Evolutionary conservation across 2,113 vertebrate species (phyloP), one percentile per base, ranked within the genome.

Genomic region (Percina caprodes): DNA sequence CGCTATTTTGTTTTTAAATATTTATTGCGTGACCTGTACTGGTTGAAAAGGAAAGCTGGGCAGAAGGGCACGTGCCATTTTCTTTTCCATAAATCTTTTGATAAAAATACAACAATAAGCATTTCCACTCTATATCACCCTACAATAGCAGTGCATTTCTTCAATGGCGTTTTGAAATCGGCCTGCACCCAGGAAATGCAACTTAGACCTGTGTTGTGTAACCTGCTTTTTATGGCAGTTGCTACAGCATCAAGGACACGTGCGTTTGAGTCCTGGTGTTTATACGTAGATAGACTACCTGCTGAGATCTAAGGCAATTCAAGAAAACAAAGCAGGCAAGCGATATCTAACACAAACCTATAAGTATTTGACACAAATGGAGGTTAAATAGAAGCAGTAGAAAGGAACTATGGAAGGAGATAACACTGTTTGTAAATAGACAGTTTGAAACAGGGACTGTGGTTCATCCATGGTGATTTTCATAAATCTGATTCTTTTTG

Each of bases 281-380:
- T 65, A 18, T 46, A 56, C 26, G 35, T 33, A 52, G 5, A 65
- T 6, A 26, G 24, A 54, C 15, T 26, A 56, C 68, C 49, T 26
- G 35, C 67, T 69, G 45, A 69, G 67, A 48, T 5, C 55, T 48
- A 39, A 65, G 58, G 30, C 5, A 26, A 62, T 58, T 65, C 52
- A 66, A 65, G 33, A 49, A 52, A 73, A 52, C 6, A 3, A 61
- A 46, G 23, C 48, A 84, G 46, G 49, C 9, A 66, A 18, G 19
- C 24, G 0, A 0, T 1, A 33, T 69, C 3, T 45, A 69, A 42
- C 48, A 68, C n/a, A 77, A 48, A 48, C 3, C 24, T 13, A 55
- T 8, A 21, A 19, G 39, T 42, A 42, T 69, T 68, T 54, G 8
- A 70, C n/a, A 30, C 16, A 35, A 12, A 54, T n/a, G 2, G 19